Percentiles rank a stretch among this genome's conserved stretches.
These are phyloP conservation scores for Agonopterix subpropinquella DNA, from an alignment of 2,888 invertebrate genomes.

Conservation along the genomic window DNA sequence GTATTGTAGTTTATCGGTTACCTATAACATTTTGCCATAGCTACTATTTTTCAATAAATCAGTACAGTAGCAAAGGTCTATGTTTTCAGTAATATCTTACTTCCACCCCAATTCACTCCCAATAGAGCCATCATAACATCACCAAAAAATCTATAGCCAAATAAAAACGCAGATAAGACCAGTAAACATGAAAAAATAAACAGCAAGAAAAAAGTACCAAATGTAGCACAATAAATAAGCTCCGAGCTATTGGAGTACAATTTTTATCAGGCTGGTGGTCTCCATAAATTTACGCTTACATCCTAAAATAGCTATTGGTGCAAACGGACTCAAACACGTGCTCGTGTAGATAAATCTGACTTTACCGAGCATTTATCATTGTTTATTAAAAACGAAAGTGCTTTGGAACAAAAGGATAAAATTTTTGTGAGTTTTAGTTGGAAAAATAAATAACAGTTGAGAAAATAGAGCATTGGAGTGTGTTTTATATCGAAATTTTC, in stretches of 20 bases:
- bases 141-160: neutral
- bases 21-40: too few relatives aligned
- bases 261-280: slow-evolving; percentile 57
- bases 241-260: slow-evolving; percentile 38
- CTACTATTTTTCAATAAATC: neutral
- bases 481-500: too few relatives aligned
- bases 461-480: too few relatives aligned
- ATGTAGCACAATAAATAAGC: slow-evolving; percentile 42
- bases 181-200: slow-evolving; percentile 22
- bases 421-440: too few relatives aligned
- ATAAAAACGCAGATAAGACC: slow-evolving; percentile 4
- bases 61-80: slow-evolving; percentile 11
- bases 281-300: slow-evolving; percentile 66
- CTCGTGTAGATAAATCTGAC: slow-evolving; percentile 43
- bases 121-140: too few relatives aligned
- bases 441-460: too few relatives aligned
- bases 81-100: neutral
- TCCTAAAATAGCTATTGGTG: slow-evolving; percentile 47
- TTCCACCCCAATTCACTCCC: too few relatives aligned
- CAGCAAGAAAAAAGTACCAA: slow-evolving; percentile 18
- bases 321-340: slow-evolving; percentile 36
- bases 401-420: too few relatives aligned
- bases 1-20: too few relatives aligned
- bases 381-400: neutral
- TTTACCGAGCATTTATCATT: slow-evolving; percentile 16